Base-by-base conservation (phyloP, 2,113 vertebrate species). In the Psammodynastes pulverulentus region DNA sequence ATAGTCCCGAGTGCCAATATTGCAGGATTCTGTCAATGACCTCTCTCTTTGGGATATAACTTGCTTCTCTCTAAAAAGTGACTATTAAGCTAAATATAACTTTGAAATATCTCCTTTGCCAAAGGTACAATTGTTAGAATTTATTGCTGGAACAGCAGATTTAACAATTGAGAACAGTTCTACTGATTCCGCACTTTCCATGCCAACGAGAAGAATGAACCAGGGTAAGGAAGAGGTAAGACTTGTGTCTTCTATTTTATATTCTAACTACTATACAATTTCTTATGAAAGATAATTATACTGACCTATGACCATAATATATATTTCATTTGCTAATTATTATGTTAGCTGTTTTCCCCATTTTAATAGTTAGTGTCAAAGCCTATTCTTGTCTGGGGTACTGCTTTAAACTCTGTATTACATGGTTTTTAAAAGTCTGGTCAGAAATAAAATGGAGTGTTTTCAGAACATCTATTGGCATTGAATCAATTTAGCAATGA, bases 111-210 rank as follows among this genome's bases (percentile, higher is more conserved):
- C 9, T 89, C 91, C 2, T 24, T 94, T 94, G 21, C 91, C 94
- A 84, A 94, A 99, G 99, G 96, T 95, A 93, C 97, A 98, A 39
- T 95, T 99, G 24, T 95, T 98, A 90, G 97, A 98, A 89, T 99
- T 99, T 97, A 96, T 99, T 88, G 96, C 92, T 67, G 98, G 98
- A 1, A 92, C 94, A 92, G 43, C 8, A 1, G 96, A 95, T 46
- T 52, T 45, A 91, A 87, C 91, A 15, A 96, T 95, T 86, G 91
- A 95, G 34, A 93, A 93, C 72, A 92, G 52, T 89, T 90, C 79
- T 62, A 23, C 91, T 91, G 7, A 91, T 95, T 94, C 46, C 92
- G 84, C 21, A 90, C 97, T 97, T 0, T 93, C 94, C 72, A 98
- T 97, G 29, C 97, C 97, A 15, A 96, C 79, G n/a, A 96, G 84